Conservation (phyloP, 1,140 invertebrate genomes). For the Drosophila arizonae region DNA sequence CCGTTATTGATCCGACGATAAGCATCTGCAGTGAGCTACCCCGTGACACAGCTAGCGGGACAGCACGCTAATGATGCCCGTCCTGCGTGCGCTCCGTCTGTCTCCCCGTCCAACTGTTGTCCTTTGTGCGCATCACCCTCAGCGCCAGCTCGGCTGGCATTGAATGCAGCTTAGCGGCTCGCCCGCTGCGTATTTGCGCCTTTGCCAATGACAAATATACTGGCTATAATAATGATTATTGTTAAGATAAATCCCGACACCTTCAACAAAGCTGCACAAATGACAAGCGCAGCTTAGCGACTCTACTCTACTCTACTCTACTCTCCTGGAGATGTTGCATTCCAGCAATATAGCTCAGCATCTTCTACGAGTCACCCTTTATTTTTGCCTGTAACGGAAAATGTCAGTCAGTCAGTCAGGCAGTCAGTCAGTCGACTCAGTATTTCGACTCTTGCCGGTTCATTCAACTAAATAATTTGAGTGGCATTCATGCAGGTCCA, state of each 20-base stretch:
- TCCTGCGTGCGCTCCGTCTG: background rate
- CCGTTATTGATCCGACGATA: constrained; percentile 72
- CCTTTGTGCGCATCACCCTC: constrained; percentile 16
- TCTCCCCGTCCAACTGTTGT: background rate
- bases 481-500: constrained; percentile 81
- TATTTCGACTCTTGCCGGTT: constrained; percentile 78
- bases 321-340: constrained; percentile 9
- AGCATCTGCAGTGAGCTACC: constrained; percentile 65
- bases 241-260: constrained; percentile 79
- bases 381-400: constrained; percentile 62
- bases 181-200: constrained; percentile 79
- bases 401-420: constrained; percentile 55
- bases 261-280: constrained; percentile 78
- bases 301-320: constrained; percentile 36
- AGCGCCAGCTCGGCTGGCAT: constrained; percentile 49
- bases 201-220: constrained; percentile 55
- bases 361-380: constrained; percentile 41
- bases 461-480: constrained; percentile 83
- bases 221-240: constrained; percentile 75
- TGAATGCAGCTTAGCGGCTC: constrained; percentile 75
- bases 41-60: constrained; percentile 37
- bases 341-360: constrained; percentile 1
- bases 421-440: constrained; percentile 43
- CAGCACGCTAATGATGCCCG: constrained; percentile 64
- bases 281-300: constrained; percentile 65